phyloP scores from a whole-genome alignment of 1,140 invertebrate species.

The Mactra quadrangularis region DNA sequence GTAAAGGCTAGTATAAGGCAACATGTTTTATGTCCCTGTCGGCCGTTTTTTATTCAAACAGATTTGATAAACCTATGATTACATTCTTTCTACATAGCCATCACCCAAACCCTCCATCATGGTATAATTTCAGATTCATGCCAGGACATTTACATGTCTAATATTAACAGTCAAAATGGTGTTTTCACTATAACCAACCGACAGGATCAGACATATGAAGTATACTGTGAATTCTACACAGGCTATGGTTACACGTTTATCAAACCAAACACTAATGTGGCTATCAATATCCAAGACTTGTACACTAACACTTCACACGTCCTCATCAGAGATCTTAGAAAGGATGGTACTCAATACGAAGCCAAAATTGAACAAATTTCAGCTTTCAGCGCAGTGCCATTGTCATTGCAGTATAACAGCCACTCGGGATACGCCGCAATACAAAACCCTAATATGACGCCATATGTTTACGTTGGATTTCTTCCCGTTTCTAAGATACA shows the following conservation, averaged over 20 bases:
- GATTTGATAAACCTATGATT: too few relatives aligned
- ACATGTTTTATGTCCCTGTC: too few relatives aligned
- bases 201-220: constrained; percentile 35
- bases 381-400: neutral
- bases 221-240: constrained; percentile 54
- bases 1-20: too few relatives aligned
- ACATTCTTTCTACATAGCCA: too few relatives aligned
- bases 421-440: neutral
- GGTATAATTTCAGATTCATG: constrained; percentile 55
- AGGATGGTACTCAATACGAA: constrained; percentile 41
- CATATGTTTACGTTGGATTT: constrained; percentile 45
- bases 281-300: constrained; percentile 30
- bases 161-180: constrained; percentile 29
- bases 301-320: constrained; percentile 16
- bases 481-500: neutral
- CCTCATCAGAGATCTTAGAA: constrained; percentile 41
- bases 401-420: constrained; percentile 50
- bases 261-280: neutral
- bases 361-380: constrained; percentile 43
- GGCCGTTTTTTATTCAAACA: too few relatives aligned
- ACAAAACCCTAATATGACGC: constrained; percentile 34
- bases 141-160: constrained; percentile 36
- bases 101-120: too few relatives aligned
- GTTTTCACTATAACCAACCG: constrained; percentile 42
- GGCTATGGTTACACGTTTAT: constrained; percentile 54